Base-by-base conservation (phyloP, 2,888 invertebrate species). In the Heliconius ethilla region DNA sequence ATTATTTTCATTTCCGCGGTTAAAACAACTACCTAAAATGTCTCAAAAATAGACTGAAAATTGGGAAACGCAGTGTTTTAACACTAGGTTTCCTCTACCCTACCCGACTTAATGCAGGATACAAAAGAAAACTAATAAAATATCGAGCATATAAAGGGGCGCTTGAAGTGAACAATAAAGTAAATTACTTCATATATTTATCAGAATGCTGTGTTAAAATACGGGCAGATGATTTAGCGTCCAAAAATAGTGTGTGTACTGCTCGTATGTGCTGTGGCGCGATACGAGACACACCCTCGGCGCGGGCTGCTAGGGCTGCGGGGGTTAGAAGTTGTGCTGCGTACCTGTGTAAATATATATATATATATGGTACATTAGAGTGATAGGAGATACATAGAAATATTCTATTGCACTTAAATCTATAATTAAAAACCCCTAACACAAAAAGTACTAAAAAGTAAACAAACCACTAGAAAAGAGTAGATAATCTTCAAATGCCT, bases 321-420 rank as follows among this genome's bases (percentile, higher is more conserved):
- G 99, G 99, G 4, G 99, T 99, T 80, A 99, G 91, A 73, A 99
- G 94, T 88, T 99, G 99, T 0, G 98, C 97, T 0, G 98, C 99
- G 93, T 99, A 99, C 82, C 94, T 94, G 82, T 40, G n/a, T 10
- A 33, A 3, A 3, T 55, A 59, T 18, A 45, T 45, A 7, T 55
- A 33, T 45, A 45, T 15, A 45, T 25, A 40, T 40, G 33, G 10
- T 66, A 66, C 10, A 66, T 66, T 22, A 59, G 3, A 22, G 22
- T 55, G 7, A 22, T 6, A 55, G 45, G 13, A 15, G 4, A 15
- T 45, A 45, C 45, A 45, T 45, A 45, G 45, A 45, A 45, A 40
- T 40, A 40, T 40, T 40, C 40, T 40, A 11, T 40, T 40, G 40
- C 40, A 40, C 40, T 40, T 40, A 40, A 40, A 40, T 40, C 40